Percentiles rank a stretch among this genome's conserved stretches.
These are phyloP conservation scores for Xiphydria camelus DNA, from an alignment of 2,888 invertebrate genomes.

Conservation along the genomic window DNA sequence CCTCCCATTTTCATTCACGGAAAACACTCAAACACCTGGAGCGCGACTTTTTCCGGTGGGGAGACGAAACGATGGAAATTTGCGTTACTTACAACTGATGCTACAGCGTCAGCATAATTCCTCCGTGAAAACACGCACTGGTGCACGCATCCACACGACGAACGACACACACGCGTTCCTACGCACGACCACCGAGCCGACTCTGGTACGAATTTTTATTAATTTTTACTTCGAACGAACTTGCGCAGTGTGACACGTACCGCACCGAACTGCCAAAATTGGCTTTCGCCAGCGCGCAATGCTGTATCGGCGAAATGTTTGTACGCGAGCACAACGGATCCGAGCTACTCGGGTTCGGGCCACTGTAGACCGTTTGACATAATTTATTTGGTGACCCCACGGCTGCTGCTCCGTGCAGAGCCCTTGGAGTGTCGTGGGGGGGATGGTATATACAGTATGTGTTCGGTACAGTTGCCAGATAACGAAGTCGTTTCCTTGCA, in stretches of 20 bases:
- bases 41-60: no score
- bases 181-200: no score
- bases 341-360: constrained; percentile 25
- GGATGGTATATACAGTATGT: not conserved
- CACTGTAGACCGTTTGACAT: constrained; percentile 34
- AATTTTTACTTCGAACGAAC: no score
- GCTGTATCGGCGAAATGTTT: not conserved
- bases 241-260: no score
- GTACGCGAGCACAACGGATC: not conserved
- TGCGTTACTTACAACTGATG: constrained; percentile 34
- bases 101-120: constrained; percentile 34
- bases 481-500: not conserved
- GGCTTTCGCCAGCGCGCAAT: not conserved
- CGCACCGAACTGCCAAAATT: not conserved
- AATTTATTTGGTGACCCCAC: constrained; percentile 38
- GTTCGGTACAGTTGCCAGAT: constrained; percentile 1
- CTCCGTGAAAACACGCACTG: constrained; percentile 18
- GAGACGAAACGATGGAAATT: no score
- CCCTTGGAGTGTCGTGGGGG: constrained; percentile 9
- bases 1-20: no score
- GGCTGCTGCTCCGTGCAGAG: constrained; percentile 12
- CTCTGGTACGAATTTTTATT: no score
- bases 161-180: constrained; percentile 12
- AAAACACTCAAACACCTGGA: no score
- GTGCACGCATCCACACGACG: constrained; percentile 25